A percentile compares a stretch with the other conserved stretches of the same genome.
Conservation (phyloP, 2,888 invertebrate species). For the Acronicta aceris region DNA sequence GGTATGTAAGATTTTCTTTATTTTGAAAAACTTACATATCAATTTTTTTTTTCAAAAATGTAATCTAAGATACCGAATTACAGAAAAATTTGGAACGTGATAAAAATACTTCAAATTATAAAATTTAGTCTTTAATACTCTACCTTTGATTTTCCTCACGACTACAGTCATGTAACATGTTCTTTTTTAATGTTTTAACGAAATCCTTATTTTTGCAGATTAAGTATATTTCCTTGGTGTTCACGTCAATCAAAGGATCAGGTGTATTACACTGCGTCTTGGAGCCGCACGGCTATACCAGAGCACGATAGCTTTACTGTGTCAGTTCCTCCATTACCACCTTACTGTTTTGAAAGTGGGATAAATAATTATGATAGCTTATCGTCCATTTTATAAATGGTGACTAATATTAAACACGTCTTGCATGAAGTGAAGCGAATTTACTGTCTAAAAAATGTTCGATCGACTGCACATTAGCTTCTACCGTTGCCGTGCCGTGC, state of each 20-base stretch:
- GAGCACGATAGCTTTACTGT: slow-evolving; percentile 50
- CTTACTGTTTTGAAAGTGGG: slow-evolving; percentile 54
- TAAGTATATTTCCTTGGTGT: slow-evolving; percentile 54
- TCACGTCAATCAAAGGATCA: slow-evolving; percentile 11
- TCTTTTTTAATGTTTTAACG: not conserved
- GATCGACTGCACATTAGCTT: no score
- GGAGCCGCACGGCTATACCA: slow-evolving; percentile 46
- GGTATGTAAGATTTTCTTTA: no score
- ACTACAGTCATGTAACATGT: not conserved
- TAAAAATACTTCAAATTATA: no score
- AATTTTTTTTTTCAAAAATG: no score
- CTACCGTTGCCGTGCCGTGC: no score
- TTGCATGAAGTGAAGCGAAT: not conserved
- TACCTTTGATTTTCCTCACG: no score
- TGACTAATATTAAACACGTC: not conserved
- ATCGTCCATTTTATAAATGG: no score
- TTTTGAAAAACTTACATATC: no score
- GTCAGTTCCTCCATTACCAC: slow-evolving; percentile 53
- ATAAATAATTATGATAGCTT: slow-evolving; percentile 38
- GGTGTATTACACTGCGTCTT: slow-evolving; percentile 25
- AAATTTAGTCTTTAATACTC: no score
- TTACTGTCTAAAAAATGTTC: not conserved
- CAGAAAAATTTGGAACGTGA: no score
- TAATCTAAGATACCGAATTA: no score
- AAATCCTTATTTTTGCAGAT: slow-evolving; percentile 44